Evolutionary conservation across 2,797 vertebrate genomes (phyloP), one percentile per base, ranked within the genome.

Genomic region (Scarus forsteni): DNA sequence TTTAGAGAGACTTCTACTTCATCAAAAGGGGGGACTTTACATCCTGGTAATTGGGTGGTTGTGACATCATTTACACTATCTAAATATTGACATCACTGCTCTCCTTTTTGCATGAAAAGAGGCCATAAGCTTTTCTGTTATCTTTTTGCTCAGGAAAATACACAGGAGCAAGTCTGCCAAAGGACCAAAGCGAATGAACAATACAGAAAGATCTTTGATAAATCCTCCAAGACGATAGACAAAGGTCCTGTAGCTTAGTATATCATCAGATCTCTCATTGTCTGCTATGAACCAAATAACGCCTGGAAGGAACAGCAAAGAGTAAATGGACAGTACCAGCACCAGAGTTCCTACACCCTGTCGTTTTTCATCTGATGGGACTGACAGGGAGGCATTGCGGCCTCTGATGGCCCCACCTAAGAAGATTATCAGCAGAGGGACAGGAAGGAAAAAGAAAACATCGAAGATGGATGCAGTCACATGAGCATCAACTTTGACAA

Each of bases 401-500:
- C 63, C 53, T 72, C 16, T 72, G 10, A 77, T 2, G 36, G 48
- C 73, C 35, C 70, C 60, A 48, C 6, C 12, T 38, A 73, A 59
- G 38, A 55, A 68, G 69, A 77, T 72, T 8, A 72, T 59, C 7
- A 72, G 2, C n/a, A 73, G 16, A 3, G 75, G 75, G 43, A 67
- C 1, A 5, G 75, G 64, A 11, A 72, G 19, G 27, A 73, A 36
- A 42, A 57, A 2, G 27, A 48, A 19, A 4, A 61, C 1, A 12
- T 0, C 2, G 7, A 44, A 1, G 7, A 52, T 3, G 15, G 1
- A 13, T 13, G 3, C 0, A n/a, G 1, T 2, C 1, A 36, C 11
- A 0, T 9, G 1, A 19, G 1, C 0, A 6, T 14, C 0, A 39
- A 5, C 18, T 2, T 1, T 0, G 12, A 18, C 36, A 27, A 0